Conservation (phyloP, 2,113 vertebrate genomes). For the Plestiodon gilberti region DNA sequence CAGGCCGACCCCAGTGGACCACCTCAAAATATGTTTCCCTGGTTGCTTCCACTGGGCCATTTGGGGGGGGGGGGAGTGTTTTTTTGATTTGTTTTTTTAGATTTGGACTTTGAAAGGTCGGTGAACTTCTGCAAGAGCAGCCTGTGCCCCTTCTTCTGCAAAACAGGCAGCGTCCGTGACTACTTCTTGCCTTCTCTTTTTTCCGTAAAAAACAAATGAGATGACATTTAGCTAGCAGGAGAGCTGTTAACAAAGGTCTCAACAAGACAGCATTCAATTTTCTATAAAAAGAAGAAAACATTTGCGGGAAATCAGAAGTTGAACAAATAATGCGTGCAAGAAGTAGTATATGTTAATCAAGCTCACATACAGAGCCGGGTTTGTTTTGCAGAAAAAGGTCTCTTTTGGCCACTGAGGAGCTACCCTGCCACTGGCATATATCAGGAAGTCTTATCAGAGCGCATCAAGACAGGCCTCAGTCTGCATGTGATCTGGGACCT, state of each 20-base stretch:
- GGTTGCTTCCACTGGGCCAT: background rate
- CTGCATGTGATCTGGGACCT: background rate
- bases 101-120: constrained; percentile 27
- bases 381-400: background rate
- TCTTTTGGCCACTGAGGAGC: no score
- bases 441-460: background rate
- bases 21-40: background rate
- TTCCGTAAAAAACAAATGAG: constrained; percentile 57
- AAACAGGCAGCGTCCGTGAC: constrained; percentile 29
- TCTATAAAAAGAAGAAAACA: constrained; percentile 55
- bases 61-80: background rate
- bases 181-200: constrained; percentile 53
- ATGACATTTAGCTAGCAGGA: constrained; percentile 76
- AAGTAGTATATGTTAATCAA: constrained; percentile 16
- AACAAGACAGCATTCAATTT: constrained; percentile 65
- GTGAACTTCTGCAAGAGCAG: constrained; percentile 46
- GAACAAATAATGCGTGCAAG: constrained; percentile 52
- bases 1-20: background rate
- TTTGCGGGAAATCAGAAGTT: constrained; percentile 52
- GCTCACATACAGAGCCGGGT: background rate
- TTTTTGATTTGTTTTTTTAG: no score
- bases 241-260: constrained; percentile 74
- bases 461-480: background rate
- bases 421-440: background rate
- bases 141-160: background rate